Conservation (phyloP, 1,140 invertebrate species). For the Delia radicum region DNA sequence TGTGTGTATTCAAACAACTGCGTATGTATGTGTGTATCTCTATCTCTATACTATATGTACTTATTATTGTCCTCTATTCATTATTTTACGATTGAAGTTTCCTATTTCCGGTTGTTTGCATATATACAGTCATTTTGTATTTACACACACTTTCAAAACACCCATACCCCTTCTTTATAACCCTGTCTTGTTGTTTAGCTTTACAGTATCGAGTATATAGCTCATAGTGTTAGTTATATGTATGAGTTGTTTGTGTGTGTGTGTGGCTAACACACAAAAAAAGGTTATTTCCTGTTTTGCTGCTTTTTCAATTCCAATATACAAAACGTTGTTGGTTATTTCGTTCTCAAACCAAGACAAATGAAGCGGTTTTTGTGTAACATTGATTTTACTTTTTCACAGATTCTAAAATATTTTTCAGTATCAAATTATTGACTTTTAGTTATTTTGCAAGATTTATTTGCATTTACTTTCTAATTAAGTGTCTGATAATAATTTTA, state of each 20-base stretch:
- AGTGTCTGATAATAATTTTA: no score
- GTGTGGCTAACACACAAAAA: neutral
- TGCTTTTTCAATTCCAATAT: neutral
- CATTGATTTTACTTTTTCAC: neutral
- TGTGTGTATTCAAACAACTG: no score
- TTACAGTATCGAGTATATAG: no score
- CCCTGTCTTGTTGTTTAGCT: neutral
- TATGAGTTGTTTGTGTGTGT: neutral
- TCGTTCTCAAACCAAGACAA: neutral
- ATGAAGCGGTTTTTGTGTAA: neutral
- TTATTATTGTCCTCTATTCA: conserved; percentile 1
- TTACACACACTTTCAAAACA: neutral
- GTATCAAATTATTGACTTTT: neutral
- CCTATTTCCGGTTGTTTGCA: conserved; percentile 19
- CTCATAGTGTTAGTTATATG: no score
- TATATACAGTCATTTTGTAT: neutral
- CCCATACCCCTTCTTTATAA: neutral
- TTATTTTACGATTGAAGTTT: conserved; percentile 20
- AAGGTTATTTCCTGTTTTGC: neutral
- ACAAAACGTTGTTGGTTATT: neutral
- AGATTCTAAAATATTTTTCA: neutral
- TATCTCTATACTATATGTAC: neutral
- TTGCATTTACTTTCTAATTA: neutral
- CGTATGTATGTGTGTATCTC: neutral
- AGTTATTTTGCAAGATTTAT: neutral